Conservation (phyloP, 2,797 vertebrate genomes). For the Cyprinella venusta region DNA sequence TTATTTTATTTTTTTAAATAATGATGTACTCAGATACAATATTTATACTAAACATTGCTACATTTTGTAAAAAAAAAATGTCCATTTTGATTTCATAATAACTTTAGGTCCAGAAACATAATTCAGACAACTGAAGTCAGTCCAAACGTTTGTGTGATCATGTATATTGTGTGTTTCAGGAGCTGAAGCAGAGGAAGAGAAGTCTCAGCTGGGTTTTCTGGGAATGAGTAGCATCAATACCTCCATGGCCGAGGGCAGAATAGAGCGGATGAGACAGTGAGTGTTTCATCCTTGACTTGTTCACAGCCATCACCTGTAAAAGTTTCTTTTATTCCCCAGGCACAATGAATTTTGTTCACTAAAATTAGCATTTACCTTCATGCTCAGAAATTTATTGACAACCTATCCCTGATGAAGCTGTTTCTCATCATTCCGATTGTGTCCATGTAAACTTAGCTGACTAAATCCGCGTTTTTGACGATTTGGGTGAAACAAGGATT, state of each 20-base stretch:
- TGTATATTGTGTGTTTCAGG: slow-evolving; percentile 29
- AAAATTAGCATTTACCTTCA: neutral
- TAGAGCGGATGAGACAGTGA: slow-evolving; percentile 78
- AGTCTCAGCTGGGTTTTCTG: slow-evolving; percentile 61
- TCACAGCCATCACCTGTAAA: slow-evolving; percentile 10
- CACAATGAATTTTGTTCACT: neutral
- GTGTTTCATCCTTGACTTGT: slow-evolving; percentile 56
- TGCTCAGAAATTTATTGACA: neutral
- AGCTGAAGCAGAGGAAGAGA: slow-evolving; percentile 63
- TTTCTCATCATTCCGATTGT: too few species aligned
- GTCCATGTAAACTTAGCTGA: neutral
- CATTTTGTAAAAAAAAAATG: neutral
- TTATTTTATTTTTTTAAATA: too few species aligned
- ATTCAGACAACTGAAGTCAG: neutral
- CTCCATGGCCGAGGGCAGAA: slow-evolving; percentile 57
- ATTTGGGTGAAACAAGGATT: neutral
- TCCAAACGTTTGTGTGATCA: neutral
- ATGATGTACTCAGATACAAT: neutral
- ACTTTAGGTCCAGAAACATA: neutral
- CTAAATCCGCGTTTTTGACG: neutral
- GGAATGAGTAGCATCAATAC: slow-evolving; percentile 48
- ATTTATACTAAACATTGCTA: neutral
- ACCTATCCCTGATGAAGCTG: neutral
- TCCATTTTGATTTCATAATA: neutral
- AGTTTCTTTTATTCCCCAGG: neutral